Percentiles rank a stretch among this genome's conserved stretches.
Conservation (phyloP, 2,113 vertebrate genomes). For the Tautogolabrus adspersus region DNA sequence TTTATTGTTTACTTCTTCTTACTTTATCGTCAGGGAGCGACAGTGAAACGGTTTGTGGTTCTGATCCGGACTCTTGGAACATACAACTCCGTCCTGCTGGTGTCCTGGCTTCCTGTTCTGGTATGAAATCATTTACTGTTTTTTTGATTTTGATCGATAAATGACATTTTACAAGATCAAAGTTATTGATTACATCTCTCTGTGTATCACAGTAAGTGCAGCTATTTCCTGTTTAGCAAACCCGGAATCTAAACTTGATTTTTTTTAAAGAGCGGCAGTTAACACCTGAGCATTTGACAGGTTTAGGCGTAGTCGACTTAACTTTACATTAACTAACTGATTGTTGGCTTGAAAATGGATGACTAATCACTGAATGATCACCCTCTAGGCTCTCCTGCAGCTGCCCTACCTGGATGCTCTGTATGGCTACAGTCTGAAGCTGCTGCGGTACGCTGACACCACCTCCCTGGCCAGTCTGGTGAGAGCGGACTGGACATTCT, state of each 20-base stretch:
- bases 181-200: too few relatives aligned
- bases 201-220: too few relatives aligned
- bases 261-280: too few relatives aligned
- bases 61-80: conserved; percentile 98
- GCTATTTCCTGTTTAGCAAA: too few relatives aligned
- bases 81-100: conserved; percentile 95
- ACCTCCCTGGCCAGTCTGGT: conserved; percentile 94
- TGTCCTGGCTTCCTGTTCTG: conserved; percentile 98
- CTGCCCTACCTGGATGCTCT: conserved; percentile 94
- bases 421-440: conserved; percentile 95
- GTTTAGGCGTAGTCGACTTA: too few relatives aligned
- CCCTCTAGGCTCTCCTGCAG: conserved; percentile 89
- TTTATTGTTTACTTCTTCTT: neutral
- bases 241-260: too few relatives aligned
- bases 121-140: conserved; percentile 48
- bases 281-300: too few relatives aligned
- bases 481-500: conserved; percentile 97
- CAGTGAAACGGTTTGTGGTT: conserved; percentile 97
- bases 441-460: conserved; percentile 95
- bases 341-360: too few relatives aligned
- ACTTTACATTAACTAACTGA: too few relatives aligned
- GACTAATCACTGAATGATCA: neutral
- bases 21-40: conserved; percentile 84
- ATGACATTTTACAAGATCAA: too few relatives aligned
- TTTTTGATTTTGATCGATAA: too few relatives aligned